Percentiles rank a stretch among this genome's conserved stretches.
phyloP scores from a whole-genome alignment of 1,140 invertebrate genomes.

The Euborellia annulipes region DNA sequence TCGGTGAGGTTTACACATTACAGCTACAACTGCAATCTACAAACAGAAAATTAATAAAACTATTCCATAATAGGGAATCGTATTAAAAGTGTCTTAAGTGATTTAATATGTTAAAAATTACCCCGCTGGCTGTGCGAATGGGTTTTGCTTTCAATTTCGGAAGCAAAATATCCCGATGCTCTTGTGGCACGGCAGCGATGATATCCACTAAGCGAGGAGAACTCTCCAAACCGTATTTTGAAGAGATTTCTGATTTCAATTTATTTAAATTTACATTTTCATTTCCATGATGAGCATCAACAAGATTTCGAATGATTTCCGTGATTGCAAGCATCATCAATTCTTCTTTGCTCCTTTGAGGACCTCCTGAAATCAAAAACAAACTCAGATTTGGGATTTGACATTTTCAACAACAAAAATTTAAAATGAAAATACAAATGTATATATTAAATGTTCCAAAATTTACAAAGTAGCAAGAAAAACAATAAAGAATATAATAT shows the following conservation, averaged over 20 bases:
- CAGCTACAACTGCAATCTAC: conserved; percentile 93
- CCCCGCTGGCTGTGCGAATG: conserved; percentile 93
- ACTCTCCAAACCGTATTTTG: conserved; percentile 82
- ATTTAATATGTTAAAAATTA: conserved; percentile 26
- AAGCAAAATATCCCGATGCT: conserved; percentile 77
- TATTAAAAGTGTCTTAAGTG: too few relatives aligned
- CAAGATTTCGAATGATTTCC: conserved; percentile 87
- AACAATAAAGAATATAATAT: too few relatives aligned
- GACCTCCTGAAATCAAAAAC: conserved; percentile 16
- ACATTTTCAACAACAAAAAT: too few relatives aligned
- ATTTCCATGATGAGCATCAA: conserved; percentile 67
- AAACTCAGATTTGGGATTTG: too few relatives aligned
- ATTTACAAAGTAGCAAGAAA: too few relatives aligned
- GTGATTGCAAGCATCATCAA: conserved; percentile 73
- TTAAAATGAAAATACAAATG: too few relatives aligned
- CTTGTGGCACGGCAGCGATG: conserved; percentile 88
- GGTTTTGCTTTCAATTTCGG: conserved; percentile 92
- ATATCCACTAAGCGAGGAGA: conserved; percentile 96
- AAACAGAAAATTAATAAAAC: conserved; percentile 16
- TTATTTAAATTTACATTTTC: conserved; percentile 89
- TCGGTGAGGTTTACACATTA: conserved; percentile 99
- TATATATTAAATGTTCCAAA: too few relatives aligned
- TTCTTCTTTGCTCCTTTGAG: conserved; percentile 49
- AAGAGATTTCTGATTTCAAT: conserved; percentile 80
- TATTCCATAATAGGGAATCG: too few relatives aligned